Evolutionary conservation across 2,888 invertebrate species (phyloP).

Genomic region (Onthophagus sagittarius): DNA sequence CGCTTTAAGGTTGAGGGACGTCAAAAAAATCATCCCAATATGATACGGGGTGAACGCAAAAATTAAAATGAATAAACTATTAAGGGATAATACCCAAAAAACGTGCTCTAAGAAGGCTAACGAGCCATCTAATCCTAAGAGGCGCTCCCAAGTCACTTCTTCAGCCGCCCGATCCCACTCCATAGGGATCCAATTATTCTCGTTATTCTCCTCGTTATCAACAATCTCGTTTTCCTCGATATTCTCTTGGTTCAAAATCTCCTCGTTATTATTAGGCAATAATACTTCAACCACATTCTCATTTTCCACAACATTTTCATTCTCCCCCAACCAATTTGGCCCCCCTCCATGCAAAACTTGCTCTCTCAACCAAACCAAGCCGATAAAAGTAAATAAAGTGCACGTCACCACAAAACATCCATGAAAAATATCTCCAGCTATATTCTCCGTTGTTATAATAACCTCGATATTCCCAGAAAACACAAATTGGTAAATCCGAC

Average conservation of each 20-base stretch:
- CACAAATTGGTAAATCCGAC: constrained; percentile 89
- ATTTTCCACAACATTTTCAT: constrained; percentile 53
- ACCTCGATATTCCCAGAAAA: constrained; percentile 90
- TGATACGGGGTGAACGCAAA: constrained; percentile 97
- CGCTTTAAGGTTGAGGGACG: constrained; percentile 54
- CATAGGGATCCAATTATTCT: constrained; percentile 96
- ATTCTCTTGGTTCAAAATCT: constrained; percentile 38
- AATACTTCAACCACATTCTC: constrained; percentile 43
- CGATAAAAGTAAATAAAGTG: constrained; percentile 93
- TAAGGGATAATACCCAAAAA: constrained; percentile 97
- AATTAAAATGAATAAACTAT: constrained; percentile 93
- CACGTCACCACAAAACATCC: constrained; percentile 96
- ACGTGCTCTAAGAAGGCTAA: constrained; percentile 97
- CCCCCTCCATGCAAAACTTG: constrained; percentile 97
- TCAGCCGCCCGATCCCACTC: constrained; percentile 98
- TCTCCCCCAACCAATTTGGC: constrained; percentile 86
- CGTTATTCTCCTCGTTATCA: constrained; percentile 64
- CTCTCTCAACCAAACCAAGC: constrained; percentile 90
- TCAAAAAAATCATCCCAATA: constrained; percentile 82
- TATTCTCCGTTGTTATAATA: constrained; percentile 85
- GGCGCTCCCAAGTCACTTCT: constrained; percentile 96
- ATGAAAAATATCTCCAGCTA: constrained; percentile 90
- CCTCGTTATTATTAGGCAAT: constrained; percentile 38
- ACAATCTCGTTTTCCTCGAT: constrained; percentile 41
- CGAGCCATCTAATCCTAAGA: constrained; percentile 94